A percentile compares a stretch with the other conserved stretches of the same genome.
phyloP scores from a whole-genome alignment of 2,797 vertebrate species.

The Cossypha niveicapilla region DNA sequence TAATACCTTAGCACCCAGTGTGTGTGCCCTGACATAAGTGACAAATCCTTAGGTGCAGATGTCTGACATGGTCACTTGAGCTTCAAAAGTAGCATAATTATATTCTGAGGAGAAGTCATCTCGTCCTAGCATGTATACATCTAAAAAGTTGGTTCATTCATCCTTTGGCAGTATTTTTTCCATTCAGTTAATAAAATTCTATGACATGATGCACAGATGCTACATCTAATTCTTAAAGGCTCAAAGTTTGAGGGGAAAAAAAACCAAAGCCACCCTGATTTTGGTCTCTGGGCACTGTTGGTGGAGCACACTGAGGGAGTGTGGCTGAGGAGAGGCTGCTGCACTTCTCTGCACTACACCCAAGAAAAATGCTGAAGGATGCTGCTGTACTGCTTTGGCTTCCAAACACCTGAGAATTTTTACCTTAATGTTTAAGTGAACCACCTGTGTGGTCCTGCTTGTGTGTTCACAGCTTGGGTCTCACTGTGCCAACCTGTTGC shows the following conservation, averaged over 20 bases:
- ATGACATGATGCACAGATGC: fast-evolving
- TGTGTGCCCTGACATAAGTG: neutral
- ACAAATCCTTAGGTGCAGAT: neutral
- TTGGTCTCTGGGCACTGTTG: neutral
- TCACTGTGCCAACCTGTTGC: neutral
- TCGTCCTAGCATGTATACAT: neutral
- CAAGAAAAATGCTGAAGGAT: neutral
- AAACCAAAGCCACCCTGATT: neutral
- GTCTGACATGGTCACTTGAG: neutral
- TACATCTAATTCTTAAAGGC: neutral
- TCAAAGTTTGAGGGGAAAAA: neutral
- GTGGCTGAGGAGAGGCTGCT: neutral
- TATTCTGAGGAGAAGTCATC: neutral
- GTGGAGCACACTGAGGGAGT: neutral
- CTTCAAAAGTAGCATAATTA: neutral
- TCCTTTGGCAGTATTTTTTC: neutral
- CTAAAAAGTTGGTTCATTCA: neutral
- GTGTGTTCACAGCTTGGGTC: neutral
- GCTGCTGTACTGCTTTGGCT: neutral
- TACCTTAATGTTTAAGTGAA: neutral
- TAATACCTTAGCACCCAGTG: neutral
- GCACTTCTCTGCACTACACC: neutral
- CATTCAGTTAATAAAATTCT: neutral
- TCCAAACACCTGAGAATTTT: neutral
- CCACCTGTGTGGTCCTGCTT: neutral